Evolutionary conservation across 2,888 invertebrate genomes (phyloP), one percentile per base, ranked within the genome.

Genomic region (Julus scandinavius): DNA sequence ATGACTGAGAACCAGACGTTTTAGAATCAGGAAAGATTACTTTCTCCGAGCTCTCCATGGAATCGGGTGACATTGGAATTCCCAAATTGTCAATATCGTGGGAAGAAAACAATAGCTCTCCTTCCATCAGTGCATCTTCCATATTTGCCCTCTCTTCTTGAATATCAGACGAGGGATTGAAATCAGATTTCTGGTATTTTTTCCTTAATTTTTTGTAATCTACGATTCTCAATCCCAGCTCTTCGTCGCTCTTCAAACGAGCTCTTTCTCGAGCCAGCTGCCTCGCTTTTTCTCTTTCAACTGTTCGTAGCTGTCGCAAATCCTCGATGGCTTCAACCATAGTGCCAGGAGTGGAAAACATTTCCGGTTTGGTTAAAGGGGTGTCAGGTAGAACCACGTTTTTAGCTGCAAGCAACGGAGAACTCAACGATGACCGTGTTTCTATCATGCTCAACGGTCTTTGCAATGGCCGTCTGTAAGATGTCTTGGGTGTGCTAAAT

Each of bases 241-340:
- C 96, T 90, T 95, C 95, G 91, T 96, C 96, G 89, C 95, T 95
- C 92, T 95, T 95, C 41, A 95, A 92, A 86, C 95, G 93, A 11
- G 95, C 95, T 87, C 95, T 93, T 38, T 94, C 95, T 88, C 95
- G 92, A 0, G 95, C 94, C 41, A 94, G 94, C 89, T 95, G 94
- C 41, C 93, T 80, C 89, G 94, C 94, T 89, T 94, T 94, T 86
- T 95, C 92, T 91, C 95, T 89, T 17, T 91, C 91, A 13, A 90
- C 91, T 11, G 90, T 90, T 13, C 90, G 88, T 87, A 90, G 90
- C 90, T 88, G 90, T 89, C 90, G 89, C 90, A 89, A 90, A 49
- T 88, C 88, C n/a, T 86, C 88, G n/a, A 88, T 72, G n/a, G 58
- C 83, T 86, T 80, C 86, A 13, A 50, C 58, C 86, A 58, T n/a